phyloP scores from a whole-genome alignment of 1,140 invertebrate genomes.

The Drosophila biarmipes region DNA sequence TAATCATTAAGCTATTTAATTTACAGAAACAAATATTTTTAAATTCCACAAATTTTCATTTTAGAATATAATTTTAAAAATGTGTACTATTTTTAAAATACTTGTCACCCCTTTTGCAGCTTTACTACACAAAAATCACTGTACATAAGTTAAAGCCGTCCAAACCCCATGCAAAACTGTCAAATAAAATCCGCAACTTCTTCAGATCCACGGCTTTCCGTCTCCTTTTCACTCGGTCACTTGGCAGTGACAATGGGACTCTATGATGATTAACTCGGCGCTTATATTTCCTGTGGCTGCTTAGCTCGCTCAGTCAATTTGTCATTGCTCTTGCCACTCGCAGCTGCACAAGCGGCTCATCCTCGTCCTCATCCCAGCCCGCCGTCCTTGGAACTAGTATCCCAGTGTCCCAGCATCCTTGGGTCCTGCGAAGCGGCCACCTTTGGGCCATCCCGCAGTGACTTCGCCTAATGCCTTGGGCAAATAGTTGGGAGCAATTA shows the following conservation, averaged over 20 bases:
- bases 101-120: background rate
- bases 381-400: constrained; percentile 2
- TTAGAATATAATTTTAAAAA: too few relatives aligned
- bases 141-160: background rate
- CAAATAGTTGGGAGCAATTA: constrained; percentile 74
- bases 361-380: background rate
- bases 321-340: constrained; percentile 36
- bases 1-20: too few relatives aligned
- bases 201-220: background rate
- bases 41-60: too few relatives aligned
- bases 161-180: background rate
- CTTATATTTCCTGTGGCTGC: constrained; percentile 22
- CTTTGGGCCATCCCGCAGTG: constrained; percentile 1
- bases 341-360: constrained; percentile 24
- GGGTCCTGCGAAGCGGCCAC: background rate
- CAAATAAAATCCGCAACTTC: background rate
- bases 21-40: too few relatives aligned
- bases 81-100: background rate
- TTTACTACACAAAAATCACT: too few relatives aligned
- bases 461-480: constrained; percentile 38
- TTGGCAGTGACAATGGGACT: constrained; percentile 10
- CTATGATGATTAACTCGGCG: constrained; percentile 12
- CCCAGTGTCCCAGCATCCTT: too few relatives aligned
- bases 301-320: constrained; percentile 39
- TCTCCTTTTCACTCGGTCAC: background rate